Percentiles rank a stretch among this genome's conserved stretches.
Evolutionary conservation across 2,113 vertebrate genomes (phyloP).

Genomic region (Suncus etruscus): DNA sequence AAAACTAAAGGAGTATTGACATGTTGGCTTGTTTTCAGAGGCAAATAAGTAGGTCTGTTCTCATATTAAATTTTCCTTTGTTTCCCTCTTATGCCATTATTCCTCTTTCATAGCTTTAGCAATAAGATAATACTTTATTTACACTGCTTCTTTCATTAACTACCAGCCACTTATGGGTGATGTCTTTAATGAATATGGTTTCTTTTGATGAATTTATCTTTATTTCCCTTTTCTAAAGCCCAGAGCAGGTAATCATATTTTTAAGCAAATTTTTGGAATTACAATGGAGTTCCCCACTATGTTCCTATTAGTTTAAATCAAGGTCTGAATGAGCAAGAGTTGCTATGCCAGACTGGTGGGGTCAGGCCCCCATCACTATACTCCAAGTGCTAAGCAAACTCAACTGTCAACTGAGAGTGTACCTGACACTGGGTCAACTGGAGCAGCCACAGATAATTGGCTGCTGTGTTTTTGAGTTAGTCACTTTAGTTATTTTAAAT

Average conservation of each 20-base stretch:
- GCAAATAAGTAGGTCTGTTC: conserved; percentile 9
- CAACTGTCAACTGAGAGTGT: conserved; percentile 28
- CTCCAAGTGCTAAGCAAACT: conserved; percentile 46
- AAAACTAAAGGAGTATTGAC: conserved; percentile 64
- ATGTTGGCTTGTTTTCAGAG: conserved; percentile 56
- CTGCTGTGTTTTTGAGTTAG: conserved; percentile 18
- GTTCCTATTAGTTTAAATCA: conserved; percentile 58
- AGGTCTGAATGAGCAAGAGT: not conserved
- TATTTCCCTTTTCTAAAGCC: conserved; percentile 52
- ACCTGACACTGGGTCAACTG: not conserved
- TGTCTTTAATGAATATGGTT: conserved; percentile 63
- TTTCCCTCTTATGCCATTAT: not conserved
- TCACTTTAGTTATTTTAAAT: conserved; percentile 29
- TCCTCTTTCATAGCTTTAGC: not conserved
- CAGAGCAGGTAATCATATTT: conserved; percentile 38
- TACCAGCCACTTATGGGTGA: conserved; percentile 56
- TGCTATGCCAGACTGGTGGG: not conserved
- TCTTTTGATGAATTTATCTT: conserved; percentile 49
- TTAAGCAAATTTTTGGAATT: conserved; percentile 70
- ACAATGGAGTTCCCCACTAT: conserved; percentile 30
- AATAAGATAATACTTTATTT: not conserved
- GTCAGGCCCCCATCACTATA: conserved; percentile 14
- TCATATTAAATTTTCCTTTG: conserved; percentile 35
- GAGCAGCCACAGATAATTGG: not conserved
- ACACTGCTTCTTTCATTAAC: conserved; percentile 38